These are phyloP conservation scores for Drosophila navojoa DNA, from an alignment of 1,140 invertebrate species.

Conservation along the genomic window DNA sequence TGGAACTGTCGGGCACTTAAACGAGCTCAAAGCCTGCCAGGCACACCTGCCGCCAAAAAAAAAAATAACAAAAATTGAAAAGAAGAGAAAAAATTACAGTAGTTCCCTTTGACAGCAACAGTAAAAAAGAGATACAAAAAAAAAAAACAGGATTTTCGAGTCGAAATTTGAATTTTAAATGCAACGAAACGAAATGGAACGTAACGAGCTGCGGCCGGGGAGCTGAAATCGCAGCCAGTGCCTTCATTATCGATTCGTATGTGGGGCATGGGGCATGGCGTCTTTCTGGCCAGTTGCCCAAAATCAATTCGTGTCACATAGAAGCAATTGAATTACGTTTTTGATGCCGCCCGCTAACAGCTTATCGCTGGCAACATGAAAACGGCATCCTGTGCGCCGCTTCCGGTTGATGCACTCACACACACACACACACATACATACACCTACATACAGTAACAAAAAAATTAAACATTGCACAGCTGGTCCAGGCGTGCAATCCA, in stretches of 20 bases:
- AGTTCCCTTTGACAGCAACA: constrained; percentile 22
- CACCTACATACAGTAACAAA: background rate
- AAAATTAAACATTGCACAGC: background rate
- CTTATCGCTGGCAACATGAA: constrained; percentile 58
- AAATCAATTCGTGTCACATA: constrained; percentile 78
- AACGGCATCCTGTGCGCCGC: constrained; percentile 65
- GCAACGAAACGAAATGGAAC: constrained; percentile 29
- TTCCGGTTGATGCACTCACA: constrained; percentile 53
- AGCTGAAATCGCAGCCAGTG: constrained; percentile 32
- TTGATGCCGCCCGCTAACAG: constrained; percentile 18
- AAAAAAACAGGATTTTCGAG: constrained; percentile 70
- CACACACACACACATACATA: constrained; percentile 44
- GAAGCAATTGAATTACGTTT: constrained; percentile 64
- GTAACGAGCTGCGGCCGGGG: constrained; percentile 4
- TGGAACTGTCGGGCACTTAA: constrained; percentile 41
- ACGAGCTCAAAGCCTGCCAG: constrained; percentile 8
- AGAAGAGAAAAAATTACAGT: constrained; percentile 59
- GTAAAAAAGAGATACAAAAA: background rate
- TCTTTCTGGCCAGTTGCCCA: constrained; percentile 52
- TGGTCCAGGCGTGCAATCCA: background rate
- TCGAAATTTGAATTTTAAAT: constrained; percentile 71
- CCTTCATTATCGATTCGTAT: constrained; percentile 37
- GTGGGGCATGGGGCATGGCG: constrained; percentile 43
- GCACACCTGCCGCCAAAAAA: constrained; percentile 69
- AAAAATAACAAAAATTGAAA: constrained; percentile 13